These are phyloP conservation scores for Latrodectus hesperus DNA, from an alignment of 2,888 invertebrate species.

Conservation along the genomic window DNA sequence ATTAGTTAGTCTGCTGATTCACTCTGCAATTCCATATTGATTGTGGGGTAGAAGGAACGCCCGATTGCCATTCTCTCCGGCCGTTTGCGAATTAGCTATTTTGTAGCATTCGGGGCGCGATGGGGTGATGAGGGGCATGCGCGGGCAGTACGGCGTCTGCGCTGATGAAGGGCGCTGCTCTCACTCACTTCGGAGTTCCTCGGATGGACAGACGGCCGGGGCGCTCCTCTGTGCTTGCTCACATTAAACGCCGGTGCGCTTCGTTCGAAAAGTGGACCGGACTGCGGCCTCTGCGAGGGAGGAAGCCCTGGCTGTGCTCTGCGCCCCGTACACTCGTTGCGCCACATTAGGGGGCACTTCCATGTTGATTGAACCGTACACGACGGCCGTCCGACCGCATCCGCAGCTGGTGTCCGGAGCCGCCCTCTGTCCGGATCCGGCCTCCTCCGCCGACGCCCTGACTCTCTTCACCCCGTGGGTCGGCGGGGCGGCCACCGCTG, in stretches of 20 bases:
- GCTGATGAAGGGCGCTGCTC: slow-evolving; percentile 2
- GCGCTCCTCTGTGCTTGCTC: slow-evolving; percentile 15
- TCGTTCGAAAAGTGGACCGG: slow-evolving; percentile 8
- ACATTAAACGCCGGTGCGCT: slow-evolving; percentile 8
- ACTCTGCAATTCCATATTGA: slow-evolving; percentile 57
- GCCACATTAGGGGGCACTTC: slow-evolving; percentile 48
- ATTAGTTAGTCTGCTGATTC: slow-evolving; percentile 54
- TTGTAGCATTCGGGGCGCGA: slow-evolving; percentile 25
- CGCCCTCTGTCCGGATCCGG: slow-evolving; percentile 52
- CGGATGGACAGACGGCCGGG: slow-evolving; percentile 35
- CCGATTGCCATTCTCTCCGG: slow-evolving; percentile 8
- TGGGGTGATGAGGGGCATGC: neutral
- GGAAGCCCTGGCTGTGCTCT: slow-evolving; percentile 64
- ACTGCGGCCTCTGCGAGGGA: slow-evolving; percentile 1
- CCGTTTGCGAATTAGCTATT: slow-evolving; percentile 55
- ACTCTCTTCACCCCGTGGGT: slow-evolving; percentile 57
- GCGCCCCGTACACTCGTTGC: slow-evolving; percentile 57
- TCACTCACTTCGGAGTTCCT: slow-evolving; percentile 17
- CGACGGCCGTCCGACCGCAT: slow-evolving; percentile 66
- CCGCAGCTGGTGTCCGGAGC: slow-evolving; percentile 59
- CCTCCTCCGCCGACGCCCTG: slow-evolving; percentile 38
- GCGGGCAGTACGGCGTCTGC: slow-evolving; percentile 29
- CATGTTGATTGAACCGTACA: slow-evolving; percentile 66
- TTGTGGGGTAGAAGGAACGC: slow-evolving; percentile 26
- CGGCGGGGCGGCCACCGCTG: slow-evolving; percentile 27